Base-by-base conservation (phyloP, 1,140 invertebrate species). In the Stegodyphus dumicola region DNA sequence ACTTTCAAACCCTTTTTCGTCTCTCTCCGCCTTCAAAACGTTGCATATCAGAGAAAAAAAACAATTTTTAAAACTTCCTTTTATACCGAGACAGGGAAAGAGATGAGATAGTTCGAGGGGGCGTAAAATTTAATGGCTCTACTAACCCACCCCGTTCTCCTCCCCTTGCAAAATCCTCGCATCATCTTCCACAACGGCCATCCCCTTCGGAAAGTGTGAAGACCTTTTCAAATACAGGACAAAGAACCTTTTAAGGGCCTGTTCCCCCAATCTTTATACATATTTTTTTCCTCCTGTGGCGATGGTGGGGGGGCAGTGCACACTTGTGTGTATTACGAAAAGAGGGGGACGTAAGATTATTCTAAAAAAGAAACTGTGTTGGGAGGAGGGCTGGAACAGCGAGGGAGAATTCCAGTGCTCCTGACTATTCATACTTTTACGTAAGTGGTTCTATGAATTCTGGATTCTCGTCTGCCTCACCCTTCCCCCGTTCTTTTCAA, bases 401-500 rank as follows among this genome's bases (percentile, higher is more conserved):
- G 9, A 60, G 56, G 9, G 15, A 60, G 15, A 60, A 60, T 60
- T 60, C 15, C 15, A 60, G 56, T 1, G 9, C 56, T 9, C 15
- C 9, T 60, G 56, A 15, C 56, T 60, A 60, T 60, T 60, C 56
- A 60, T 60, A 60, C 56, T 60, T 60, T 60, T 60, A 15, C 56
- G 56, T 60, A 60, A 60, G 56, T 60, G 56, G 56, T 60, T 60
- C 56, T 60, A 60, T 60, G 56, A 60, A 60, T 60, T 60, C 56
- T 60, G 9, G 56, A 60, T 60, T 33, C 33, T 33, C 33, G 33
- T 33, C 33, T 33, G 33, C 33, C 33, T 33, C 33, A 33, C 33
- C 33, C 33, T 33, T 1, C 56, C 56, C 15, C 56, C 56, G 0
- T 60, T 60, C 15, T 60, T 15, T 60, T 60, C 9, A 60, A 60